Percentiles rank a stretch among this genome's conserved stretches.
These are phyloP conservation scores for Nycticorax nycticorax DNA, from an alignment of 2,113 vertebrate genomes.

Conservation along the genomic window DNA sequence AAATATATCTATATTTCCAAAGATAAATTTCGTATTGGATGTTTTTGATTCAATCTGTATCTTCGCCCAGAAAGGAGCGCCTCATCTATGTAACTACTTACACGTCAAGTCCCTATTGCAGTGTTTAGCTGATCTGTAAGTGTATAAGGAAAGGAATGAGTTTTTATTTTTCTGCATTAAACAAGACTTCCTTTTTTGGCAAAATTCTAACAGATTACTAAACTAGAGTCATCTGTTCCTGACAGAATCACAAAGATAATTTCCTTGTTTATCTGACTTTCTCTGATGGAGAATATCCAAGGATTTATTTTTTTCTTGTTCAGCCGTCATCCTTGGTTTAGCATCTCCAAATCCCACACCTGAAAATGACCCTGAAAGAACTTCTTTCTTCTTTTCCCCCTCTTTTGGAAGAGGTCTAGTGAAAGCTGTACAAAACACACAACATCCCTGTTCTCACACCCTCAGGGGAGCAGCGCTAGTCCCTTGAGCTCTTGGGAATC, in stretches of 20 bases:
- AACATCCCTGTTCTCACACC: background rate
- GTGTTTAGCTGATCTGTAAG: background rate
- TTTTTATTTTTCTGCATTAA: background rate
- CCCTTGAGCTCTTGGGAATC: background rate
- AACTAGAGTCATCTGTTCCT: background rate
- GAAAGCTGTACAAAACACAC: background rate
- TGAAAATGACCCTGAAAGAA: background rate
- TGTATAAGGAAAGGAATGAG: background rate
- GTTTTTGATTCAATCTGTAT: background rate
- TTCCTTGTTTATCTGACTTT: slow-evolving; percentile 30
- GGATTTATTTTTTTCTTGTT: background rate
- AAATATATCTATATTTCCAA: background rate
- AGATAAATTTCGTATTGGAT: background rate
- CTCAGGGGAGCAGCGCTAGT: background rate
- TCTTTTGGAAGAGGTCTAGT: background rate
- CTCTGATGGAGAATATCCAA: background rate
- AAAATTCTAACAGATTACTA: background rate
- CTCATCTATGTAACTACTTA: background rate
- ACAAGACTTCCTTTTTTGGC: background rate
- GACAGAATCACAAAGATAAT: background rate
- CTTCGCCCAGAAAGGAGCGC: background rate
- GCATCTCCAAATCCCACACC: background rate
- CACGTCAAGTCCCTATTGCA: background rate
- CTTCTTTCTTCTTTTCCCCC: background rate
- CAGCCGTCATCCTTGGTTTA: background rate